Base-by-base conservation (phyloP, 2,888 invertebrate species). In the Campaea margaritaria region DNA sequence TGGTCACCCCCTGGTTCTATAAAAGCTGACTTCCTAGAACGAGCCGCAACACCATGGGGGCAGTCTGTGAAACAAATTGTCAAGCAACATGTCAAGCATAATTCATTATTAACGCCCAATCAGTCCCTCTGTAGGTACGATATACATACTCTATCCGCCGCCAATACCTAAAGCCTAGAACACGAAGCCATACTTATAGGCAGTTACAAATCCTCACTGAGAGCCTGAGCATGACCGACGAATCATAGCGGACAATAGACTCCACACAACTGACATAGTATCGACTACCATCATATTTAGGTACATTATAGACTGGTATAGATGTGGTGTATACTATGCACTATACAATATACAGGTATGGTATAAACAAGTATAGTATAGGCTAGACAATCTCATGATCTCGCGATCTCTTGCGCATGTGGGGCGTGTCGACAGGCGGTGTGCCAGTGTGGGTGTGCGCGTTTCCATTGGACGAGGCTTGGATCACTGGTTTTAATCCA, bases 371-470 rank as follows among this genome's bases (percentile, higher is more conserved):
- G 12, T 57, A 62, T 36, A 55, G 44, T 63, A 62, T 62, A 43
- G 59, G 62, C 56, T 64, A 69, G 67, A 65, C 90, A 89, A 90
- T 90, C 89, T 87, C 75, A 74, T 84, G 85, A 89, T 89, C 87
- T 86, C 79, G 76, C 81, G 69, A 83, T 77, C 82, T 78, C 79
- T 48, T 78, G 85, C 83, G 85, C 83, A 73, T 81, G 86, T 84
- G 78, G 74, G 78, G 78, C 77, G 78, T 73, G 75, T 76, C 70
- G 62, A 67, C 36, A 51, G 28, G 60, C 44, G 45, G 56, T 65
- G 66, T 60, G 73, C 58, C 62, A 73, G 80, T 81, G 82, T 81
- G 82, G 64, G 80, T 74, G 76, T 68, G 66, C 62, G 73, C 57
- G 70, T 68, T 72, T 85, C 83, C 87, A 86, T 81, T 86, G 72